phyloP scores from a whole-genome alignment of 92 coral and sea anemone species.

The Parazoanthus swiftii region DNA sequence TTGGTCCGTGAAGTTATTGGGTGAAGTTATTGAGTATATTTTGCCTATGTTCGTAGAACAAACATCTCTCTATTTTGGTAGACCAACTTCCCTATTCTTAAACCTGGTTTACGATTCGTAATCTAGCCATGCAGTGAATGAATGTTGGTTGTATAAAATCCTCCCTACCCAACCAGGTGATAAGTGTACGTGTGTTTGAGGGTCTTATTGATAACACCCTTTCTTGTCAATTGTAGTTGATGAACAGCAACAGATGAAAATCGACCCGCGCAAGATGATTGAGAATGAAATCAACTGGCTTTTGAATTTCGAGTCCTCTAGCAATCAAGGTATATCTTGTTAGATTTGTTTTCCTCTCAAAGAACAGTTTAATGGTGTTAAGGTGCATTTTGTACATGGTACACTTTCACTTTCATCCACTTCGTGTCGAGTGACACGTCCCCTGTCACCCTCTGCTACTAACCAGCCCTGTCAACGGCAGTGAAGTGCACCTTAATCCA shows the following conservation, averaged over 20 bases:
- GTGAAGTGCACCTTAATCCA: background rate
- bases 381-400: background rate
- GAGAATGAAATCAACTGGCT: constrained; percentile 82
- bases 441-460: background rate
- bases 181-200: background rate
- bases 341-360: background rate
- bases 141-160: too few relatives aligned
- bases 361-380: background rate
- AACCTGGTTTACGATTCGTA: too few relatives aligned
- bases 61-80: too few relatives aligned
- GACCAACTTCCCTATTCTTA: too few relatives aligned
- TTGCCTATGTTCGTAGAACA: too few relatives aligned
- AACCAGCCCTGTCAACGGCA: background rate
- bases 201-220: background rate
- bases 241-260: constrained; percentile 85
- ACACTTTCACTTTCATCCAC: background rate
- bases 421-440: background rate
- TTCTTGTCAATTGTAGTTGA: constrained; percentile 48
- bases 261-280: constrained; percentile 77
- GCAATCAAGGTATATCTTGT: constrained; percentile 51
- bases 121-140: too few relatives aligned
- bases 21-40: too few relatives aligned
- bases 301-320: constrained; percentile 71
- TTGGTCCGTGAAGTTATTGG: background rate
- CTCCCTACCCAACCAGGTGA: background rate